phyloP scores from a whole-genome alignment of 2,113 vertebrate species.

The Festucalex cinctus region DNA sequence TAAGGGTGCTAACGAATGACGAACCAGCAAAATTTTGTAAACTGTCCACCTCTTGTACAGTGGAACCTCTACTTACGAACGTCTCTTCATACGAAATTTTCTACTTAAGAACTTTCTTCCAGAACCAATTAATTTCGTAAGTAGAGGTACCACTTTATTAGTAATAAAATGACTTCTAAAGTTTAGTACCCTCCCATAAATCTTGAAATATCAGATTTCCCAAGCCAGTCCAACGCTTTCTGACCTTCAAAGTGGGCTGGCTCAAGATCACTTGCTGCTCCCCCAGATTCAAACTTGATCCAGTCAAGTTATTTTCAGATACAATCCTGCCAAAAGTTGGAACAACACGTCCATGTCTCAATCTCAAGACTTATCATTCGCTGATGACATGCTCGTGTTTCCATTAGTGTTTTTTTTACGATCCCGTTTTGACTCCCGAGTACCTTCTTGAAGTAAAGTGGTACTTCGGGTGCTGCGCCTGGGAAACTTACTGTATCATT shows the following conservation, averaged over 20 bases:
- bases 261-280: neutral
- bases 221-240: neutral
- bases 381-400: neutral
- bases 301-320: neutral
- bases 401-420: neutral
- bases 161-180: neutral
- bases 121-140: too few relatives aligned
- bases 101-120: too few relatives aligned
- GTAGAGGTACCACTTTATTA: too few relatives aligned
- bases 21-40: too few relatives aligned
- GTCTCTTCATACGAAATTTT: too few relatives aligned
- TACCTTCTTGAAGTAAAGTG: slow-evolving; percentile 3
- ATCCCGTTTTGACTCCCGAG: neutral
- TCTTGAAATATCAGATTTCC: neutral
- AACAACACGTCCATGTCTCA: neutral
- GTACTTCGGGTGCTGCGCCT: slow-evolving; percentile 2
- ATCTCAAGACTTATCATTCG: neutral
- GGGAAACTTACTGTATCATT: slow-evolving; percentile 34
- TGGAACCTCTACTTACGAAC: too few relatives aligned
- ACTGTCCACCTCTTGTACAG: too few relatives aligned
- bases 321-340: neutral
- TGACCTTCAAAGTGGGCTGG: neutral
- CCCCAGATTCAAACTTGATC: neutral
- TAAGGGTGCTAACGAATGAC: too few relatives aligned
- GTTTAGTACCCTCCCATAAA: neutral